Evolutionary conservation across 2,797 vertebrate species (phyloP).

Genomic region (Brotula barbata): DNA sequence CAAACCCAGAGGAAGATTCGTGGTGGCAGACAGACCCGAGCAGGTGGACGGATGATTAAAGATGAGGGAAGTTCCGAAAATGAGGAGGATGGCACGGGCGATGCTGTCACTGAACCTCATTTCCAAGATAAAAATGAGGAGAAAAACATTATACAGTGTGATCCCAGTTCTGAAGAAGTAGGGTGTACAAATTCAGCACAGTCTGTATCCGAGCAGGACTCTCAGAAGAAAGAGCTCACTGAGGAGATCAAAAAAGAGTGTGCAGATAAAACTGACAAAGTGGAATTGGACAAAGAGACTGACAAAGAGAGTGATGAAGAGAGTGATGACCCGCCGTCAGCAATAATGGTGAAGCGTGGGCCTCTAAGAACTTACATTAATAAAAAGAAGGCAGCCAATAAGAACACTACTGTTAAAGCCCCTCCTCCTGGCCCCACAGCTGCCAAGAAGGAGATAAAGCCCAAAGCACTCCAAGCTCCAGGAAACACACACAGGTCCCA

Average conservation of each 20-base stretch:
- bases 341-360: conserved; percentile 53
- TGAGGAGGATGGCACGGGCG: conserved; percentile 63
- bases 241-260: conserved; percentile 65
- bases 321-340: conserved; percentile 47
- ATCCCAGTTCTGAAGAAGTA: conserved; percentile 59
- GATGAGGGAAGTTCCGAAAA: conserved; percentile 80
- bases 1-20: conserved; percentile 37
- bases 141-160: conserved; percentile 60
- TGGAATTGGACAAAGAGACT: conserved; percentile 15
- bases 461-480: conserved; percentile 35
- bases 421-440: conserved; percentile 1
- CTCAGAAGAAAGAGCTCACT: conserved; percentile 57
- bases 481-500: conserved; percentile 49
- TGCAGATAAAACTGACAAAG: conserved; percentile 27
- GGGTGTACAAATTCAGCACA: conserved; percentile 40
- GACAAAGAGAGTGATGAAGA: conserved; percentile 67
- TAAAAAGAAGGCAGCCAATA: conserved; percentile 69
- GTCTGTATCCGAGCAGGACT: conserved; percentile 55
- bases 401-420: conserved; percentile 52
- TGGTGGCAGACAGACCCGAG: conserved; percentile 46
- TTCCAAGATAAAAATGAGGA: conserved; percentile 33
- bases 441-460: conserved; percentile 68
- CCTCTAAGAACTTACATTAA: conserved; percentile 73
- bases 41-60: conserved; percentile 40
- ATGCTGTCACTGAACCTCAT: conserved; percentile 30